Evolutionary conservation across 2,113 vertebrate species (phyloP).

Genomic region (Pycnonotus jocosus): DNA sequence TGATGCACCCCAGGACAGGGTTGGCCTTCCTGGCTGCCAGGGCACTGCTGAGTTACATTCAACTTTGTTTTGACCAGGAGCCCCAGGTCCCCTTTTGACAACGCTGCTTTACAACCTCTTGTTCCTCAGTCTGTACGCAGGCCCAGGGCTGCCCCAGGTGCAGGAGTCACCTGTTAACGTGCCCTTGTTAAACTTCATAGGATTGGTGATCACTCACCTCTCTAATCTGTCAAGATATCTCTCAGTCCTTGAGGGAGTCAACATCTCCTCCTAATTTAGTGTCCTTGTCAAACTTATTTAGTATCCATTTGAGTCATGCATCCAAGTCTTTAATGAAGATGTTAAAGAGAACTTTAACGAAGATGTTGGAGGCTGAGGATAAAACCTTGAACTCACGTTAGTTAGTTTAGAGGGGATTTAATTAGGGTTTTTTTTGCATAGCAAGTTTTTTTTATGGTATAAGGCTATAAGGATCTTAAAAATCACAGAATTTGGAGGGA

Average conservation of each 20-base stretch:
- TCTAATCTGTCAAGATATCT: not conserved
- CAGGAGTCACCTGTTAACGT: not conserved
- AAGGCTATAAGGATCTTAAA: not conserved
- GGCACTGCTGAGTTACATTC: not conserved
- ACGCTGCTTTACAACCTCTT: not conserved
- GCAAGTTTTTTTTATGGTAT: not conserved
- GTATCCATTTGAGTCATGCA: not conserved
- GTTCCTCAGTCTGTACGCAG: not conserved
- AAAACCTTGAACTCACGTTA: not conserved
- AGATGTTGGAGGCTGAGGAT: not conserved
- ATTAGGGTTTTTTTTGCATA: not conserved
- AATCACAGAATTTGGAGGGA: not conserved
- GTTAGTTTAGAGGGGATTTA: not conserved
- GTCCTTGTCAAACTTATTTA: not conserved
- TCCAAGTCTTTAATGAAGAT: not conserved
- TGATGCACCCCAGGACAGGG: not conserved
- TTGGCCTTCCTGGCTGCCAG: not conserved
- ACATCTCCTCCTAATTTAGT: not conserved
- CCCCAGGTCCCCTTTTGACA: rapidly evolving
- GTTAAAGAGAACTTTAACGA: not conserved
- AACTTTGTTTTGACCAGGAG: not conserved
- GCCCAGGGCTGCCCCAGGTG: not conserved
- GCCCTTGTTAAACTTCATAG: not conserved
- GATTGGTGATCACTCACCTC: not conserved
- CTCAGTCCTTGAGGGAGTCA: not conserved